Evolutionary conservation across 2,113 vertebrate genomes (phyloP).

Genomic region (Corythaixoides concolor): DNA sequence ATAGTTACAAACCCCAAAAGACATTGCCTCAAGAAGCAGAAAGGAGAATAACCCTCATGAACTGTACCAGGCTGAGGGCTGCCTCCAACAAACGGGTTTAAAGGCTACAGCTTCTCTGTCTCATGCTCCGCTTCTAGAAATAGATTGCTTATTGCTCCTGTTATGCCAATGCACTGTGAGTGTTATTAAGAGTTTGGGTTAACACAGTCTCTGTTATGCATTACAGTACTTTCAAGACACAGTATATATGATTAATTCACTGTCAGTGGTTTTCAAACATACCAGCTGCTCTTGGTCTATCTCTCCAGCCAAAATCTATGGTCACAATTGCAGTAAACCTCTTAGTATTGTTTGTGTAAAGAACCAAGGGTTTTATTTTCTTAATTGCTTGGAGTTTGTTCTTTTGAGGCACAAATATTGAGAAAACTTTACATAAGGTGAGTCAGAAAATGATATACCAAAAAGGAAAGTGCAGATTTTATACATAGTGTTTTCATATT

Average conservation of each 20-base stretch:
- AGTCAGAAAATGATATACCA: not conserved
- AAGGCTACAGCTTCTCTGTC: not conserved
- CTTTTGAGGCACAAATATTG: not conserved
- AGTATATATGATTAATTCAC: not conserved
- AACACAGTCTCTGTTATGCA: not conserved
- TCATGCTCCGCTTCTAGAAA: not conserved
- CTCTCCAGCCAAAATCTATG: not conserved
- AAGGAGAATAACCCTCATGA: not conserved
- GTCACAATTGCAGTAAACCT: not conserved
- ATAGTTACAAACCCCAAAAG: not conserved
- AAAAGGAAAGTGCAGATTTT: not conserved
- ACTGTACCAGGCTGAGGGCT: not conserved
- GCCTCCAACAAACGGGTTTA: not conserved
- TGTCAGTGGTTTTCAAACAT: not conserved
- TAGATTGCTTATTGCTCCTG: not conserved
- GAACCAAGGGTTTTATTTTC: not conserved
- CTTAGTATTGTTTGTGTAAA: not conserved
- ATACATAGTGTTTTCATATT: not conserved
- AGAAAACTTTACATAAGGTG: not conserved
- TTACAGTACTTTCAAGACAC: not conserved
- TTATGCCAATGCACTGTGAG: not conserved
- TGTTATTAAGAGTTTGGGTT: not conserved
- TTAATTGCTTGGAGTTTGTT: not conserved
- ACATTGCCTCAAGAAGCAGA: not conserved
- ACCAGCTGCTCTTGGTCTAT: not conserved